phyloP scores from a whole-genome alignment of 2,888 invertebrate genomes.

The Notodonta ziczac region DNA sequence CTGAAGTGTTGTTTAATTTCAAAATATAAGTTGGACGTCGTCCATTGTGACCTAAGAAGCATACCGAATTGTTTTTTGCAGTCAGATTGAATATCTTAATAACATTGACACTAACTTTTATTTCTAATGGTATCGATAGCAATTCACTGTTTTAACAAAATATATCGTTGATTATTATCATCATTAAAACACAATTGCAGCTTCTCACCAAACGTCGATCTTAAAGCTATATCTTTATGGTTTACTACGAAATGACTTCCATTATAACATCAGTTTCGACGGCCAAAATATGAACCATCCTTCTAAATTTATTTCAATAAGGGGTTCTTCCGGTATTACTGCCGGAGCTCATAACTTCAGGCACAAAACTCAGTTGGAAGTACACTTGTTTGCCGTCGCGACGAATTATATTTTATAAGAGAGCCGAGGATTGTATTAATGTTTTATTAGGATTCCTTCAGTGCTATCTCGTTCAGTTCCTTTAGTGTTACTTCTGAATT shows the following conservation, averaged over 20 bases:
- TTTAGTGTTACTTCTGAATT: conserved; percentile 14
- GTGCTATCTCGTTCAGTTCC: conserved; percentile 17
- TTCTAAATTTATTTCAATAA: conserved; percentile 10
- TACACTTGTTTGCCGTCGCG: conserved; percentile 28
- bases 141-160: too few species aligned
- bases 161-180: too few species aligned
- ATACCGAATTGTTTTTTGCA: too few species aligned
- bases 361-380: conserved; percentile 16
- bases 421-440: conserved; percentile 35
- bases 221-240: too few species aligned
- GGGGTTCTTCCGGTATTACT: conserved; percentile 13
- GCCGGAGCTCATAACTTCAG: conserved; percentile 24
- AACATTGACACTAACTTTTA: too few species aligned
- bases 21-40: neutral
- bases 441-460: conserved; percentile 29
- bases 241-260: too few species aligned
- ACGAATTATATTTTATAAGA: conserved; percentile 36
- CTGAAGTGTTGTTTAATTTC: neutral
- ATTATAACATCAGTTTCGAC: neutral
- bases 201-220: too few species aligned
- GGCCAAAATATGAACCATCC: neutral
- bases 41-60: too few species aligned
- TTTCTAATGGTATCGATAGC: too few species aligned
- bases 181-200: too few species aligned
- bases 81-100: too few species aligned